These are phyloP conservation scores for Pheosia gnoma DNA, from an alignment of 2,888 invertebrate genomes.

Conservation along the genomic window DNA sequence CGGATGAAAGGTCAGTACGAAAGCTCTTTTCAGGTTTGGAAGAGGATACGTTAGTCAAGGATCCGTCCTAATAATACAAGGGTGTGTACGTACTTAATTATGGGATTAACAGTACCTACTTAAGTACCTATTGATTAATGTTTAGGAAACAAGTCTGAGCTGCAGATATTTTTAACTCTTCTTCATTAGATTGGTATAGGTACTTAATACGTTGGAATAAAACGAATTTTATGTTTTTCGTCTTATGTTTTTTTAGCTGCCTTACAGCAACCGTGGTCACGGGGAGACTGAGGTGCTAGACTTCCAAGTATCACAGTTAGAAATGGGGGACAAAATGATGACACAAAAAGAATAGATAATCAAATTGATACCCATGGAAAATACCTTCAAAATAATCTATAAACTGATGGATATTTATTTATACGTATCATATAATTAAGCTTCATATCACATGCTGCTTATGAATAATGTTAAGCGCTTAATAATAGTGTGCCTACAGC, in stretches of 20 bases:
- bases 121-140: not conserved
- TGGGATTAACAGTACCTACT: not conserved
- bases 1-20: conserved; percentile 15
- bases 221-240: too few relatives aligned
- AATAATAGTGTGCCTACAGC: not conserved
- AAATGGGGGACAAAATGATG: too few relatives aligned
- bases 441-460: not conserved
- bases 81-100: not conserved
- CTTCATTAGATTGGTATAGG: not conserved
- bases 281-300: too few relatives aligned
- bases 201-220: too few relatives aligned
- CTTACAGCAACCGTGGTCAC: too few relatives aligned
- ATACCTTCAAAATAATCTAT: too few relatives aligned
- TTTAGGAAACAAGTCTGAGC: not conserved
- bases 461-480: not conserved
- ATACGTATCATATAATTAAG: not conserved
- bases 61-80: conserved; percentile 6
- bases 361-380: too few relatives aligned
- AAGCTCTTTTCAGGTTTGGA: conserved; percentile 29
- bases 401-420: not conserved
- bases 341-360: too few relatives aligned
- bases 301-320: too few relatives aligned
- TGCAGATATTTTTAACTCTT: not conserved
- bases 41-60: conserved; percentile 29
- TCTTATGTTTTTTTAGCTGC: too few relatives aligned